Base-by-base conservation (phyloP, 2,888 invertebrate genomes). In the Ditylenchus weischeri region DNA sequence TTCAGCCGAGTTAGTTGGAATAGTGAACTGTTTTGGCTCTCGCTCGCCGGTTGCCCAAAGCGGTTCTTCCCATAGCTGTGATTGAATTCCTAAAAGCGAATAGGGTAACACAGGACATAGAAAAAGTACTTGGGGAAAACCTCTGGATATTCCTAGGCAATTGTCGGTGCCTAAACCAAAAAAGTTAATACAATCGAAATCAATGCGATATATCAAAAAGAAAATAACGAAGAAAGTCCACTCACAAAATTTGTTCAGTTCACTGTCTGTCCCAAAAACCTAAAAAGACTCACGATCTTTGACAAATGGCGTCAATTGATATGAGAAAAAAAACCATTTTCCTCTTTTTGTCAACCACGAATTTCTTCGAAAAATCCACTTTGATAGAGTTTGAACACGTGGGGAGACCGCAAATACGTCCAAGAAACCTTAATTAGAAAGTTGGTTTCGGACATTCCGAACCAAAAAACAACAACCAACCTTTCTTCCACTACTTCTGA, bases 301-400 rank as follows among this genome's bases (percentile, higher is more conserved):
- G 10, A 2, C 29, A 18, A 54, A 7, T 54, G 51, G 8, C 23
- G 10, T 13, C 6, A 8, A 51, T n/a, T n/a, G n/a, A n/a, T n/a
- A n/a, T n/a, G n/a, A n/a, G n/a, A n/a, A 54, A 54, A 15, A 18
- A 1, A 54, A 54, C 54, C 54, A 29, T 54, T 29, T 54, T 54
- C 8, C 29, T 54, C n/a, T 11, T 11, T 10, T 10, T 54, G 8
- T 54, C 29, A 29, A 54, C 7, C 54, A 54, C 54, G 10, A 15
- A 54, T 54, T 54, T 54, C n/a, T 54, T 54, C n/a, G 23, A 23
- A 23, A 54, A 54, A n/a, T 54, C 54, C 11, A 54, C 54, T 2
- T 1, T 10, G 10, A 54, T 54, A 7, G 54, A 54, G 23, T 54
- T 54, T 21, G 54, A 54, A n/a, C 54, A 54, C 21, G 29, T 21